Evolutionary conservation across 2,113 vertebrate genomes (phyloP).

Genomic region (Cavia aperea): DNA sequence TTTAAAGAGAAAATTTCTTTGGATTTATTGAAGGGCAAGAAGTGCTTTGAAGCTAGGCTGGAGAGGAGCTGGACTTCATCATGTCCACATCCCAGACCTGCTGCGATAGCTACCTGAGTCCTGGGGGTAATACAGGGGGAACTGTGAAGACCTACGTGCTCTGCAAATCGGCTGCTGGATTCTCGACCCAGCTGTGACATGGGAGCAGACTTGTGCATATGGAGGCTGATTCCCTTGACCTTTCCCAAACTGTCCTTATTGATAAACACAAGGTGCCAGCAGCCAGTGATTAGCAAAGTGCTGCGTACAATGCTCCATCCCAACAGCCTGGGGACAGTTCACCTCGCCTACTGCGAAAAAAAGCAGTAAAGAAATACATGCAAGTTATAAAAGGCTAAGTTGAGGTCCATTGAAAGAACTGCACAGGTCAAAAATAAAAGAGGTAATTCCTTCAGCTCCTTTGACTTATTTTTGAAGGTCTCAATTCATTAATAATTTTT

Average conservation of each 20-base stretch:
- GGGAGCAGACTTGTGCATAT: slow-evolving; percentile 67
- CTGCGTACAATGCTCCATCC: slow-evolving; percentile 64
- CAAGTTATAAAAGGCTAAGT: slow-evolving; percentile 11
- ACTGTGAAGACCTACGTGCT: slow-evolving; percentile 30
- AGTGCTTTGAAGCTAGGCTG: slow-evolving; percentile 50
- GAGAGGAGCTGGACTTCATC: slow-evolving; percentile 45
- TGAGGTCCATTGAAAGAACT: slow-evolving; percentile 18
- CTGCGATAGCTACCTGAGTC: slow-evolving; percentile 65
- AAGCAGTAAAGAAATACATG: slow-evolving; percentile 45
- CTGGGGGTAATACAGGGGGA: slow-evolving; percentile 15
- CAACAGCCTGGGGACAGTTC: slow-evolving; percentile 56
- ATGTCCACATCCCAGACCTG: slow-evolving; percentile 50
- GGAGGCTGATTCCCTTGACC: slow-evolving; percentile 68
- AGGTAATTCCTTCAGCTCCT: slow-evolving; percentile 65
- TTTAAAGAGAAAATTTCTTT: slow-evolving; percentile 24
- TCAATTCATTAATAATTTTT: slow-evolving; percentile 47
- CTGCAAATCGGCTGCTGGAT: slow-evolving; percentile 39
- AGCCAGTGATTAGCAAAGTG: slow-evolving; percentile 63
- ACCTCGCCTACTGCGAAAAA: slow-evolving; percentile 7
- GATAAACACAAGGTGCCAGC: slow-evolving; percentile 71
- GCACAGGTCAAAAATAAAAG: slow-evolving; percentile 58
- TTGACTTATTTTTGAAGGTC: slow-evolving; percentile 7
- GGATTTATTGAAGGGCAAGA: neutral
- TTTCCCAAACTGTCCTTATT: slow-evolving; percentile 68
- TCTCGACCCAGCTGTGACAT: slow-evolving; percentile 64